Conservation (phyloP, 2,113 vertebrate genomes). For the Spermophilus dauricus region DNA sequence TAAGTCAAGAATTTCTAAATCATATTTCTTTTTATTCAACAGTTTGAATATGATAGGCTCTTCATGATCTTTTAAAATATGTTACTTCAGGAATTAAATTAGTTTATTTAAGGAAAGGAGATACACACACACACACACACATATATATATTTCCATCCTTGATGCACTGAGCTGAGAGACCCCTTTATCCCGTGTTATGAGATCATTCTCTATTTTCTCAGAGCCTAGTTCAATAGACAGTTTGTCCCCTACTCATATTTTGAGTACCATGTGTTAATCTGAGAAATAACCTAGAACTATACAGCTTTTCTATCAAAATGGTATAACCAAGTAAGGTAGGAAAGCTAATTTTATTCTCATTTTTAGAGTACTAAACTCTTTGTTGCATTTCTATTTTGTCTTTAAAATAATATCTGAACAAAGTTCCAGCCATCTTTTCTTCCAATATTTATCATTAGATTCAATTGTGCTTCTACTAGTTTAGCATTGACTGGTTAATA, state of each 20-base stretch:
- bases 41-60: slow-evolving; percentile 49
- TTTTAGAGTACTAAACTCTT: slow-evolving; percentile 6
- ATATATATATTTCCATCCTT: no score
- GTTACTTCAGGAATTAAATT: slow-evolving; percentile 35
- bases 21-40: slow-evolving; percentile 49
- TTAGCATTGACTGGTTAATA: neutral
- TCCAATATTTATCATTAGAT: neutral
- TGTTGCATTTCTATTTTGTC: slow-evolving; percentile 27
- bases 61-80: slow-evolving; percentile 38
- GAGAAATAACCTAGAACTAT: slow-evolving; percentile 28
- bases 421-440: neutral
- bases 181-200: neutral
- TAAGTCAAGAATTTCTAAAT: slow-evolving; percentile 46
- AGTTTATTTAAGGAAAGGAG: slow-evolving; percentile 54
- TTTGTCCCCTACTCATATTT: neutral
- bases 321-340: neutral
- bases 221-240: slow-evolving; percentile 7
- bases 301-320: neutral
- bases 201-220: slow-evolving; percentile 26
- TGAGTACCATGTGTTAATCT: neutral
- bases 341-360: slow-evolving; percentile 38
- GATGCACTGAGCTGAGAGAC: neutral
- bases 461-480: neutral
- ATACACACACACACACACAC: neutral
- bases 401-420: slow-evolving; percentile 40